Evolutionary conservation across 2,888 invertebrate species (phyloP).

Genomic region (Oligia fasciuncula): DNA sequence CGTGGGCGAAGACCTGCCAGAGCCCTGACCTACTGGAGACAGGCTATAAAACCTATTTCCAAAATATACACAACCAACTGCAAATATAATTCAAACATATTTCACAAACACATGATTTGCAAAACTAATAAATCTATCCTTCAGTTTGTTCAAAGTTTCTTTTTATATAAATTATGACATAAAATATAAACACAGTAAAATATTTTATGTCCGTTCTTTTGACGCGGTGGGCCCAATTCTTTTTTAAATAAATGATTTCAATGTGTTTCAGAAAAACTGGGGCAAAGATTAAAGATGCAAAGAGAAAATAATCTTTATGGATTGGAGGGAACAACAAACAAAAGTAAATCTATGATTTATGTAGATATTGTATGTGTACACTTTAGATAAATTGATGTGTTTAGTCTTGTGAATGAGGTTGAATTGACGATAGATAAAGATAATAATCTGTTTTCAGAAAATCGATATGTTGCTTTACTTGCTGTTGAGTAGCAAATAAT

Average conservation of each 20-base stretch:
- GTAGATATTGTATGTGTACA: not conserved
- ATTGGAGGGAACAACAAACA: not conserved
- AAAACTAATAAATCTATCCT: conserved; percentile 37
- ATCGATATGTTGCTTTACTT: not conserved
- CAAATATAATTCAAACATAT: conserved; percentile 29
- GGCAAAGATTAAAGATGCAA: conserved; percentile 22
- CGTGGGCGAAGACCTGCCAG: conserved; percentile 69
- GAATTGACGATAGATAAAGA: conserved; percentile 2
- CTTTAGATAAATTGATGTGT: conserved; percentile 5
- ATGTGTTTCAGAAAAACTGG: conserved; percentile 40
- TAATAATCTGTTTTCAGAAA: not conserved
- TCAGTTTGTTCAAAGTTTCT: conserved; percentile 13
- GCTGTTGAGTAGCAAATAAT: not conserved
- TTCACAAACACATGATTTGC: conserved; percentile 23
- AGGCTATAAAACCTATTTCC: conserved; percentile 59
- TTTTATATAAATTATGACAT: conserved; percentile 35
- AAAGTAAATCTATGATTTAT: conserved; percentile 1
- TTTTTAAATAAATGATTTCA: conserved; percentile 40
- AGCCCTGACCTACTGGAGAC: conserved; percentile 70
- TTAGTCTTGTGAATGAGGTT: not conserved
- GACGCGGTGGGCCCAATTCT: conserved; percentile 17
- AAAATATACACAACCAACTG: conserved; percentile 34
- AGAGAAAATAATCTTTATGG: conserved; percentile 32
- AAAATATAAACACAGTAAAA: conserved; percentile 36
- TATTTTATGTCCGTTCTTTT: conserved; percentile 37